phyloP scores from a whole-genome alignment of 2,888 invertebrate genomes.

The Ditula angustiorana region DNA sequence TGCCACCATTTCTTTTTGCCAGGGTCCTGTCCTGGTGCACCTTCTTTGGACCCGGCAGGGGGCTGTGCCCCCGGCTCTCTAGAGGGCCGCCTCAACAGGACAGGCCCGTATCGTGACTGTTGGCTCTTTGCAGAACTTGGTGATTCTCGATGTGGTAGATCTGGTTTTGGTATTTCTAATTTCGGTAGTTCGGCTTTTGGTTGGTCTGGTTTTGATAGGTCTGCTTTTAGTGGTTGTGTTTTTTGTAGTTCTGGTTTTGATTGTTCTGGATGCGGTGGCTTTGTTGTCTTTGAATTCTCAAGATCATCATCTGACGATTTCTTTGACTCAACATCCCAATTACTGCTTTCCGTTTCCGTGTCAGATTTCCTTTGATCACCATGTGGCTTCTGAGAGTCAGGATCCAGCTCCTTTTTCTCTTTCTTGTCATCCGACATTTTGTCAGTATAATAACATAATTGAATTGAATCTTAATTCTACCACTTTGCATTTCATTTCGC shows the following conservation, averaged over 20 bases:
- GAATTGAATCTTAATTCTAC: constrained; percentile 24
- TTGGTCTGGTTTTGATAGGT: background rate
- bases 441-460: constrained; percentile 3
- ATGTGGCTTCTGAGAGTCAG: background rate
- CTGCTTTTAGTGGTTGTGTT: background rate
- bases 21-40: background rate
- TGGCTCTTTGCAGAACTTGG: background rate
- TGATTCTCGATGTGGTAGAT: background rate
- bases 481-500: constrained; percentile 8
- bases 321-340: background rate
- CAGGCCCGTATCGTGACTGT: background rate
- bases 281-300: background rate
- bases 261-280: background rate
- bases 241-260: background rate
- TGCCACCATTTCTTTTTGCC: constrained; percentile 40
- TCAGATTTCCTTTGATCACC: background rate
- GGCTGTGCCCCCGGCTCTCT: background rate
- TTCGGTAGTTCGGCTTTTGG: background rate
- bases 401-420: background rate
- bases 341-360: background rate
- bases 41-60: background rate
- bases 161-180: background rate
- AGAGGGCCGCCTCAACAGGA: background rate
- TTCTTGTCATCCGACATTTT: constrained; percentile 10
- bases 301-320: background rate